Base-by-base conservation (phyloP, 2,113 vertebrate species). In the Ovibos moschatus region DNA sequence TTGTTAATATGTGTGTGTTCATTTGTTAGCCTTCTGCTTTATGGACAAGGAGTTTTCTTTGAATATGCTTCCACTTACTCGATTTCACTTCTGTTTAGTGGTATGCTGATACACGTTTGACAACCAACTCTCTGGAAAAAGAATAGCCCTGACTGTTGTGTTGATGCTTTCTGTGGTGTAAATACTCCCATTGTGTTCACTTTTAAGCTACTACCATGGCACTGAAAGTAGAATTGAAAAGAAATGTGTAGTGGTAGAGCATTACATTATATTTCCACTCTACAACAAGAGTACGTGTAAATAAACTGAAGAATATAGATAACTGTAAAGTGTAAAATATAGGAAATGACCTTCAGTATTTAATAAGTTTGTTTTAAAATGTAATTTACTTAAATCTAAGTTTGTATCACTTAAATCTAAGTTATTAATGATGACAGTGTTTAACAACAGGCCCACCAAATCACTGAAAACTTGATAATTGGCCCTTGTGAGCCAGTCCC, bases 301-400 rank as follows among this genome's bases (percentile, higher is more conserved):
- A 82, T 88, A 96, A 95, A 12, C 21, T 89, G 19, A 53, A 88
- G 47, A 90, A n/a, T 36, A 67, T 33, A 51, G 30, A 76, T 89
- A 95, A 90, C 50, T 92, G 74, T 90, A 87, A 97, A 93, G 87
- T 94, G 30, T 62, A 86, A 89, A 97, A 94, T 76, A 87, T 79
- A 78, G 19, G 16, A 95, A 84, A 17, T 55, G 9, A 47, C 60
- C 36, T 85, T 91, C 7, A 28, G 33, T 74, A 58, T 25, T 89
- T 84, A 83, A 45, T 90, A 81, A 14, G 7, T 87, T 97, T 91
- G 27, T 94, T 64, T 93, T 67, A 25, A 95, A 95, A 53, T 47
- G 51, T 40, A 78, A 85, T 11, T 87, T 53, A 82, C 43, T 88
- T 95, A 36, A 92, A 79, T 85, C 23, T 90, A 86, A 93, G 16